Evolutionary conservation across 2,797 vertebrate species (phyloP), one percentile per base, ranked within the genome.

Genomic region (Xiphophorus birchmanni): DNA sequence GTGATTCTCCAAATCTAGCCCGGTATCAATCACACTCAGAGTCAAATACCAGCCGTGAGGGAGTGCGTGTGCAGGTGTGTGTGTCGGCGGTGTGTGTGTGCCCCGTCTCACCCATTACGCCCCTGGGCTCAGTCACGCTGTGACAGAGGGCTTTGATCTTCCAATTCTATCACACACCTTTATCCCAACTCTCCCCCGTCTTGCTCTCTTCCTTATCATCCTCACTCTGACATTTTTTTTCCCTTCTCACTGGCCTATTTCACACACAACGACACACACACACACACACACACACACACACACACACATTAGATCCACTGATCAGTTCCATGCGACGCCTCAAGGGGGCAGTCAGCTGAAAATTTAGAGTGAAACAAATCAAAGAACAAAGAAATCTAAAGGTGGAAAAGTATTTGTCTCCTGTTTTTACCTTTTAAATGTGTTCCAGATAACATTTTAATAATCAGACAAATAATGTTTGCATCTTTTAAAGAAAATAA

Each of bases 61-160:
- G 88, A 79, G 87, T 76, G 87, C 50, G 81, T 75, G 83, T 76
- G 84, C 76, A 63, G 40, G 32, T 60, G 74, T 52, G 80, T 78
- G 47, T 76, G 47, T 77, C 42, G 44, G 23, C 47, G 9, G 82
- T 83, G 90, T 89, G 91, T 86, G 74, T 78, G 88, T 48, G 79
- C 84, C 93, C 88, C 4, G 86, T 93, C 90, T 93, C 92, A 92
- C 91, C 92, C 92, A 94, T 90, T 94, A 93, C 67, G 89, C 92
- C 91, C 89, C 87, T 91, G 88, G 92, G 95, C 93, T 95, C 91
- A 93, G 93, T 93, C 93, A 86, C 86, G 63, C 87, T 87, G 92
- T 86, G 90, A 91, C 91, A 92, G 87, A 87, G 90, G 84, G 92
- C 94, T 95, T 94, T 95, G 94, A 95, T 95, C 93, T 91, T 92